These are phyloP conservation scores for Anolis carolinensis DNA, from an alignment of 2,113 vertebrate species.

Conservation along the genomic window DNA sequence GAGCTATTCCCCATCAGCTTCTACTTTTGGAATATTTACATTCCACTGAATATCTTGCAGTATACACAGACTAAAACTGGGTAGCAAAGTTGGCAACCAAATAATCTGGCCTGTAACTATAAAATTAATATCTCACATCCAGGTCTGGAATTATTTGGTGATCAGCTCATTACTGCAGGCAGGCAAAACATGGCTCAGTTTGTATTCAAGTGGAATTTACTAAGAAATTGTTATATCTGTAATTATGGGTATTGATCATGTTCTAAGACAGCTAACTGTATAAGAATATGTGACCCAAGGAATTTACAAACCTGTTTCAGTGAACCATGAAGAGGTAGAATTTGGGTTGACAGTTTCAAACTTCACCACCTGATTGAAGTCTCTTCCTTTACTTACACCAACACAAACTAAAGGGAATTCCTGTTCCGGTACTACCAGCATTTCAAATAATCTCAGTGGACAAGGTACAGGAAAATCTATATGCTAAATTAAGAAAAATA, in stretches of 20 bases:
- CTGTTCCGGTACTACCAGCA: constrained; percentile 96
- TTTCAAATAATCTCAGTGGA: constrained; percentile 94
- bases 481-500: constrained; percentile 75
- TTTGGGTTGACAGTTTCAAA: constrained; percentile 98
- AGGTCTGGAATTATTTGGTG: too few relatives aligned
- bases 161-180: background rate
- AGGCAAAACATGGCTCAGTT: background rate
- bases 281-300: constrained; percentile 31
- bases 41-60: too few relatives aligned
- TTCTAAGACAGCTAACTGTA: background rate
- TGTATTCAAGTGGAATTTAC: background rate
- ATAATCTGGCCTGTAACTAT: too few relatives aligned
- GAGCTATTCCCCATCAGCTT: too few relatives aligned
- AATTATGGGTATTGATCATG: background rate
- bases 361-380: constrained; percentile 93
- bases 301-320: constrained; percentile 87
- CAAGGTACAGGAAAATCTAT: constrained; percentile 96
- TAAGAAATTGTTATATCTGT: background rate
- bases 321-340: constrained; percentile 93
- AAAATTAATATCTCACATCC: too few relatives aligned
- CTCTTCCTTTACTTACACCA: constrained; percentile 92
- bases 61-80: too few relatives aligned
- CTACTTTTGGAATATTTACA: too few relatives aligned
- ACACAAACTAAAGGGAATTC: constrained; percentile 96
- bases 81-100: too few relatives aligned